Evolutionary conservation across 2,113 vertebrate species (phyloP).

Genomic region (Leucoraja erinaceus): DNA sequence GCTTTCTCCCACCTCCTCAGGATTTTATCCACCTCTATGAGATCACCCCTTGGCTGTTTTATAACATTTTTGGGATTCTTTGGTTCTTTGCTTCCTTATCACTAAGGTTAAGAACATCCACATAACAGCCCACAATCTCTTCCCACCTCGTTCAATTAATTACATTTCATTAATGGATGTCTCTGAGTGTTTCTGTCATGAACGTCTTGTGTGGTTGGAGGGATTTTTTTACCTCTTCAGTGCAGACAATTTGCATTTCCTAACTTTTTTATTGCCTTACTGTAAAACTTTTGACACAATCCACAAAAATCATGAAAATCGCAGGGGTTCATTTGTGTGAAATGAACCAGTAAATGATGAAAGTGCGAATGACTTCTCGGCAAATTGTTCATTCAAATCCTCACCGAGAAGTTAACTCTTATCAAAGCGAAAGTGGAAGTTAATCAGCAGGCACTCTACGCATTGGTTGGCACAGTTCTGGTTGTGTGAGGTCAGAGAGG

Average conservation of each 20-base stretch:
- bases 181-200: not conserved
- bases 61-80: no score
- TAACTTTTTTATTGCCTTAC: not conserved
- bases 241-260: not conserved
- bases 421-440: not conserved
- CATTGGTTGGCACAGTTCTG: not conserved
- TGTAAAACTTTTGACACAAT: not conserved
- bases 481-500: not conserved
- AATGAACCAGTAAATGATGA: conserved; percentile 23
- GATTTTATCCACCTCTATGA: no score
- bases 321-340: not conserved
- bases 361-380: not conserved
- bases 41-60: no score
- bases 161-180: not conserved
- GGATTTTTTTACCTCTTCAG: not conserved
- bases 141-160: no score
- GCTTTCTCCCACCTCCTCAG: no score
- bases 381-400: not conserved
- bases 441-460: not conserved
- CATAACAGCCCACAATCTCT: no score
- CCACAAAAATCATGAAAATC: not conserved
- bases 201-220: not conserved
- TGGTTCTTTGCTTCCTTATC: no score
- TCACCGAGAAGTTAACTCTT: not conserved
- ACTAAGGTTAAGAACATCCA: no score